Evolutionary conservation across 2,797 vertebrate genomes (phyloP).

Genomic region (Sylvia borin): DNA sequence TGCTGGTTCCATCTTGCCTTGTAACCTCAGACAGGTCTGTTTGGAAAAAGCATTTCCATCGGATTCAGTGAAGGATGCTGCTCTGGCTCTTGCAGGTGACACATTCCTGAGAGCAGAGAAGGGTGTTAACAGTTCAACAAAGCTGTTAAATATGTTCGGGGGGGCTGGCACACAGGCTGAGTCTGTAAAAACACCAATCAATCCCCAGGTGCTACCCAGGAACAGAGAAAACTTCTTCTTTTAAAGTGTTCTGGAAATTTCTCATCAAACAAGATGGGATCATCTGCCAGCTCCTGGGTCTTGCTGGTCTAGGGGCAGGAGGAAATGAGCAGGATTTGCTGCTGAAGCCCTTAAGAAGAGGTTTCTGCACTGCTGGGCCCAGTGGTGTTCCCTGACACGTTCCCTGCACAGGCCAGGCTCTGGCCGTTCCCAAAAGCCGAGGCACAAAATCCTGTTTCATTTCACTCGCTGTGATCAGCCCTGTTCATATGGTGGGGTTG

Average conservation of each 20-base stretch:
- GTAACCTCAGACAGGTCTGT: not conserved
- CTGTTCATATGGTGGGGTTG: not conserved
- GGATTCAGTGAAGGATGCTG: not conserved
- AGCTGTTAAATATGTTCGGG: not conserved
- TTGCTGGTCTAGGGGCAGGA: rapidly evolving
- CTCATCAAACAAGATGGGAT: not conserved
- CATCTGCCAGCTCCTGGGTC: rapidly evolving
- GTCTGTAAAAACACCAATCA: not conserved
- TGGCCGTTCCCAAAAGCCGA: not conserved
- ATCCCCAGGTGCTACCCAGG: not conserved
- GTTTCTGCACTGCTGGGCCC: not conserved
- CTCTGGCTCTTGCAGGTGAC: not conserved
- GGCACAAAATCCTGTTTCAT: not conserved
- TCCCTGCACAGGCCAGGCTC: not conserved
- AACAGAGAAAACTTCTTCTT: not conserved
- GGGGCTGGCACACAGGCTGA: not conserved
- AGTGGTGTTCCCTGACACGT: rapidly evolving
- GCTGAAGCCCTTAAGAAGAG: not conserved
- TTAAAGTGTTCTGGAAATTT: not conserved
- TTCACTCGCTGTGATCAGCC: not conserved
- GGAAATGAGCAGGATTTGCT: not conserved
- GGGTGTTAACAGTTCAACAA: not conserved
- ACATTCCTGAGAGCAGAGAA: not conserved
- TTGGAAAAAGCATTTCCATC: not conserved
- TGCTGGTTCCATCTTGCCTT: not conserved